These are phyloP conservation scores for Drosophila subobscura DNA, from an alignment of 1,140 invertebrate genomes.

Conservation along the genomic window DNA sequence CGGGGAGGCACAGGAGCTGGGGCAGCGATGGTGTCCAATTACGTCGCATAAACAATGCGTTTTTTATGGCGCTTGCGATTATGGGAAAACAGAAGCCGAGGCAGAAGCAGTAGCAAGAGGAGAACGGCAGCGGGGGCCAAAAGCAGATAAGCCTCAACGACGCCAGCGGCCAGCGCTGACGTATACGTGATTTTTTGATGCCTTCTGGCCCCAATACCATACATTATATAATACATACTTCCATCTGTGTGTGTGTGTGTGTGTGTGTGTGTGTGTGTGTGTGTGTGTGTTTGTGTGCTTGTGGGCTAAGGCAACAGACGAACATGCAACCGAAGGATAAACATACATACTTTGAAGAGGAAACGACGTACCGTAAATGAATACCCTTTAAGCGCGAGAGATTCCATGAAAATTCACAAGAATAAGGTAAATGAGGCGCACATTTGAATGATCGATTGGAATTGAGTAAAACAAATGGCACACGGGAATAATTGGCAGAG, in stretches of 20 bases:
- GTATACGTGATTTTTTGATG: constrained; percentile 77
- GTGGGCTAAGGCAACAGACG: constrained; percentile 12
- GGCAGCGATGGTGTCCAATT: constrained; percentile 70
- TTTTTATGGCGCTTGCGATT: constrained; percentile 77
- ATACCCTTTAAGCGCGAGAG: constrained; percentile 5
- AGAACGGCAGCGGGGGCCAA: constrained; percentile 17
- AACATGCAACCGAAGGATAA: constrained; percentile 8
- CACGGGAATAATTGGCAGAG: too few species aligned
- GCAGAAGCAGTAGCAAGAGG: constrained; percentile 15
- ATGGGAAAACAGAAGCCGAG: constrained; percentile 53
- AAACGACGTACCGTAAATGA: constrained; percentile 1
- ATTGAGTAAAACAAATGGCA: too few species aligned
- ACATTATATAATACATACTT: constrained; percentile 28
- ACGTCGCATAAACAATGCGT: constrained; percentile 81
- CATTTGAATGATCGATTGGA: too few species aligned
- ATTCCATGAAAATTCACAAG: too few species aligned
- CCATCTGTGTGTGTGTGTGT: background rate
- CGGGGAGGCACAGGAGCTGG: background rate
- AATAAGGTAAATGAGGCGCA: too few species aligned
- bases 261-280: background rate
- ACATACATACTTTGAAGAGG: too few species aligned
- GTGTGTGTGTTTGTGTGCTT: background rate
- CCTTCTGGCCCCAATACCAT: constrained; percentile 54
- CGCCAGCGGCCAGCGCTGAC: constrained; percentile 53
- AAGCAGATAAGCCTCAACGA: constrained; percentile 68